Evolutionary conservation across 2,888 invertebrate genomes (phyloP).

Genomic region (Podotricha telesiphe): DNA sequence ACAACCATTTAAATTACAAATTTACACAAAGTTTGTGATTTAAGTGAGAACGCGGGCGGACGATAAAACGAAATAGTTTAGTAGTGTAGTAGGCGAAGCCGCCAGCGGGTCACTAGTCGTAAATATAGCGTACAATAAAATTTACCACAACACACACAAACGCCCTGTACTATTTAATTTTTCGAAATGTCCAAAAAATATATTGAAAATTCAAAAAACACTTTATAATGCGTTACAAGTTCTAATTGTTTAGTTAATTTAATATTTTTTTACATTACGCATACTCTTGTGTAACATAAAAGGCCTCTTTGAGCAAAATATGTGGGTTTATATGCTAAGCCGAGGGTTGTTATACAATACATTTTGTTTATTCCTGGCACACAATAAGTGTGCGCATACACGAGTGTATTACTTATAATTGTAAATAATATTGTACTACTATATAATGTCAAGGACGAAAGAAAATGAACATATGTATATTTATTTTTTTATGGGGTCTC

Average conservation of each 20-base stretch:
- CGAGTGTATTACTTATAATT: slow-evolving; percentile 11
- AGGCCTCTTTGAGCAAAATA: slow-evolving; percentile 31
- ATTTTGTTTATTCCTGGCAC: slow-evolving; percentile 32
- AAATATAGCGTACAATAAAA: no score
- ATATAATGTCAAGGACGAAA: not conserved
- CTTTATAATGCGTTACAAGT: not conserved
- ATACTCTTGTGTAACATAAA: slow-evolving; percentile 18
- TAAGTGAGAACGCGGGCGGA: no score
- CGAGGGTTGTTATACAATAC: slow-evolving; percentile 32
- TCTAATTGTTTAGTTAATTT: slow-evolving; percentile 5
- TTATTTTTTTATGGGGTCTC: no score
- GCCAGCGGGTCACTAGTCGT: no score
- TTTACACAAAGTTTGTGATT: no score
- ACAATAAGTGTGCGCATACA: slow-evolving; percentile 28
- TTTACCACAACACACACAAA: no score
- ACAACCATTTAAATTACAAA: no score
- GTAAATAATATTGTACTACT: slow-evolving; percentile 18
- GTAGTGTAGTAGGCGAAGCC: no score
- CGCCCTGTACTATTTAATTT: no score
- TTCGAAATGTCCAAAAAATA: not conserved
- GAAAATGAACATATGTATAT: not conserved
- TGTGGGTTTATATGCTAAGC: slow-evolving; percentile 26
- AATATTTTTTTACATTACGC: slow-evolving; percentile 11
- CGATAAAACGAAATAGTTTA: no score
- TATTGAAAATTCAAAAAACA: not conserved